phyloP scores from a whole-genome alignment of 2,888 invertebrate species.

The Agrotis puta region DNA sequence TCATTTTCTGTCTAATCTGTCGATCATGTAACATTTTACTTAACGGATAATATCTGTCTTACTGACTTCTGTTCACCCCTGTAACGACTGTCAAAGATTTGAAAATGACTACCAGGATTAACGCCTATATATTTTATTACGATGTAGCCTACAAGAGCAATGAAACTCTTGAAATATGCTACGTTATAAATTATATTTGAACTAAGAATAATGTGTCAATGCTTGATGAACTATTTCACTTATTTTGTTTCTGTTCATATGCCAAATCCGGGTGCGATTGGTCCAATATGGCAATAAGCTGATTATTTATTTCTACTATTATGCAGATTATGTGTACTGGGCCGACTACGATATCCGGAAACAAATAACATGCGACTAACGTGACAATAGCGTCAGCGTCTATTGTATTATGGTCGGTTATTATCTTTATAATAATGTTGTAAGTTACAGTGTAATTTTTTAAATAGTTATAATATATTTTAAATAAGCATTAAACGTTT shows the following conservation, averaged over 20 bases:
- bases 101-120: neutral
- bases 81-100: neutral
- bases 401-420: too few species aligned
- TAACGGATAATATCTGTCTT: neutral
- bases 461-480: too few species aligned
- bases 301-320: constrained; percentile 57
- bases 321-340: constrained; percentile 41
- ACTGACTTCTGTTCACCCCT: neutral
- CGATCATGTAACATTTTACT: too few species aligned
- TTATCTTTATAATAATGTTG: too few species aligned
- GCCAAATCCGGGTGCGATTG: constrained; percentile 59
- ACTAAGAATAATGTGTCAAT: too few species aligned
- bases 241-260: constrained; percentile 54
- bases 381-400: too few species aligned
- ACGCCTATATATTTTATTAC: neutral
- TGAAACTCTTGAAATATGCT: too few species aligned
- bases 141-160: too few species aligned
- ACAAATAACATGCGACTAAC: constrained; percentile 31
- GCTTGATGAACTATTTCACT: constrained; percentile 38
- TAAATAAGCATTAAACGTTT: too few species aligned
- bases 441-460: too few species aligned
- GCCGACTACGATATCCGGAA: constrained; percentile 50
- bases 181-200: too few species aligned
- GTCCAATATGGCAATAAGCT: constrained; percentile 43
- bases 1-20: too few species aligned